Base-by-base conservation (phyloP, 2,113 vertebrate species). In the Strix aluco region DNA sequence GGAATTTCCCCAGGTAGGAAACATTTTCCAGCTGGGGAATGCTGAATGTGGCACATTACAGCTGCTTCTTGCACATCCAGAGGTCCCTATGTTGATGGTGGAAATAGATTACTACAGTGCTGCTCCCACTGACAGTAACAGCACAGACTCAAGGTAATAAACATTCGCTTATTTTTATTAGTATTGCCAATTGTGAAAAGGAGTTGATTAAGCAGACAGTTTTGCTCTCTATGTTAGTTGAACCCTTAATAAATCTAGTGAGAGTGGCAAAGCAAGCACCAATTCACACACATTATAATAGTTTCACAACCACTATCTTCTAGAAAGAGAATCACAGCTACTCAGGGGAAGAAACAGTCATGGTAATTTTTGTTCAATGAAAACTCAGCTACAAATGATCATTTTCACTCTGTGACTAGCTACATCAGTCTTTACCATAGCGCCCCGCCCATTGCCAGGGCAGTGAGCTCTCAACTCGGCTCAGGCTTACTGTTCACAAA, bases 1-100 rank as follows among this genome's bases (percentile, higher is more conserved):
- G 46, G n/a, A 54, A 90, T 85, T 93, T 96, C 55, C 46, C 66
- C 85, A 90, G 74, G 85, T 92, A 77, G 58, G 62, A 90, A 46
- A 30, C n/a, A 59, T 67, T 90, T 80, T 90, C 71, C 88, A 92
- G 62, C 67, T 81, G 42, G 46, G 78, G 25, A 58, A 14, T 85
- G 54, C 62, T 83, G 75, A 90, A 92, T 54, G 51, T 15, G 27
- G 70, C 62, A 82, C 69, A 55, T 67, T 73, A 46, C 5, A 80
- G 79, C 79, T 73, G 62, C 66, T 88, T 32, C 92, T 82, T 51
- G 30, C 67, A 78, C 59, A 93, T 51, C 52, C 85, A 95, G 71
- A 55, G 75, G 67, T 77, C 55, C 26, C 42, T 7, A 3, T 62
- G 71, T 1, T 83, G 51, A 57, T 51, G 42, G n/a, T 62, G 29